phyloP scores from a whole-genome alignment of 2,888 invertebrate genomes.

The Orthosia gothica region DNA sequence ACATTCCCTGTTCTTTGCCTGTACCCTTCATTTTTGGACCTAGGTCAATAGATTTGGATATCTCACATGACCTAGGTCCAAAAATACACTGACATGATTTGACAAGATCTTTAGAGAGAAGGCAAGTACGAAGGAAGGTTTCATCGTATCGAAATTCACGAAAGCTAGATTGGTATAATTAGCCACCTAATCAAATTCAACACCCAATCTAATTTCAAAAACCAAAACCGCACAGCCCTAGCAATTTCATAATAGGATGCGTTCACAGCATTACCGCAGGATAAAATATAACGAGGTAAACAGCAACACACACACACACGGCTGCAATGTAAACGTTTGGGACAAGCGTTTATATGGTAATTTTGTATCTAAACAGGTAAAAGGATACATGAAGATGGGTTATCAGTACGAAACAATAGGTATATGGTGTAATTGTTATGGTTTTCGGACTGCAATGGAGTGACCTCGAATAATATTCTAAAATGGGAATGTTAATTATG shows the following conservation, averaged over 20 bases:
- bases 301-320: conserved; percentile 30
- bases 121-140: too few relatives aligned
- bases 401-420: conserved; percentile 41
- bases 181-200: not conserved
- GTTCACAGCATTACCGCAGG: conserved; percentile 30
- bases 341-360: conserved; percentile 44
- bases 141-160: too few relatives aligned
- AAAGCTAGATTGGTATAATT: not conserved
- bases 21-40: too few relatives aligned
- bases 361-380: conserved; percentile 34
- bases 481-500: conserved; percentile 14
- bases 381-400: conserved; percentile 19
- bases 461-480: conserved; percentile 12
- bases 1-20: too few relatives aligned
- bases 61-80: too few relatives aligned
- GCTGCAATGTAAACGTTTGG: conserved; percentile 42
- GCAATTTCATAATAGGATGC: conserved; percentile 36
- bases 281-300: conserved; percentile 39
- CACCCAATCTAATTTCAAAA: not conserved
- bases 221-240: conserved; percentile 29
- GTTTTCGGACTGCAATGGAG: conserved; percentile 17
- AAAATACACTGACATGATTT: too few relatives aligned
- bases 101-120: too few relatives aligned
- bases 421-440: conserved; percentile 30
- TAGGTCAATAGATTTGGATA: too few relatives aligned